phyloP scores from a whole-genome alignment of 2,888 invertebrate genomes.

The Cerastis rubricosa region DNA sequence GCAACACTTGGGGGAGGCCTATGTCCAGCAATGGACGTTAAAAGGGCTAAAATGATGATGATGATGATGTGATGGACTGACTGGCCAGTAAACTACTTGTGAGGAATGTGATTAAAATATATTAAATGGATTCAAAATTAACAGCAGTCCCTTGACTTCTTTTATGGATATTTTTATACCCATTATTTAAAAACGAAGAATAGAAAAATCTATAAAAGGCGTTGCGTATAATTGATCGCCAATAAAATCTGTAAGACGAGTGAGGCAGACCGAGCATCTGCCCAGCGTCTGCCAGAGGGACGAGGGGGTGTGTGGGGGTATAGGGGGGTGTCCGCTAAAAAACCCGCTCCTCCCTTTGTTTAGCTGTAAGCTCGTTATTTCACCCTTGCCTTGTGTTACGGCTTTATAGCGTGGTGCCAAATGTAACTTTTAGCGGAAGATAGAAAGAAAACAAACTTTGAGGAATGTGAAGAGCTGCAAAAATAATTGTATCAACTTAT shows the following conservation, averaged over 20 bases:
- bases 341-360: conserved; percentile 75
- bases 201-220: neutral
- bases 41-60: no score
- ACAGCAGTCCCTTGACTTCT: no score
- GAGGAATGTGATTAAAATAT: neutral
- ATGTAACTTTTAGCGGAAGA: conserved; percentile 35
- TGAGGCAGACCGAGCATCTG: conserved; percentile 64
- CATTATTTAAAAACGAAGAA: neutral
- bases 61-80: no score
- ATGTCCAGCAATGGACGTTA: no score
- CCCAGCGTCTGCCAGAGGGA: conserved; percentile 44
- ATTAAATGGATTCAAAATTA: neutral
- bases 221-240: conserved; percentile 47
- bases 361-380: conserved; percentile 82
- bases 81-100: neutral
- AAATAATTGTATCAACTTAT: neutral
- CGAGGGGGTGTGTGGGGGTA: conserved; percentile 35
- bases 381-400: conserved; percentile 81
- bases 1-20: no score
- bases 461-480: neutral
- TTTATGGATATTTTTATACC: no score
- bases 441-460: neutral
- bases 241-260: conserved; percentile 60
- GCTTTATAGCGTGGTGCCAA: conserved; percentile 67
- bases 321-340: conserved; percentile 67